phyloP scores from a whole-genome alignment of 2,797 vertebrate species.

The Falco concolor region DNA sequence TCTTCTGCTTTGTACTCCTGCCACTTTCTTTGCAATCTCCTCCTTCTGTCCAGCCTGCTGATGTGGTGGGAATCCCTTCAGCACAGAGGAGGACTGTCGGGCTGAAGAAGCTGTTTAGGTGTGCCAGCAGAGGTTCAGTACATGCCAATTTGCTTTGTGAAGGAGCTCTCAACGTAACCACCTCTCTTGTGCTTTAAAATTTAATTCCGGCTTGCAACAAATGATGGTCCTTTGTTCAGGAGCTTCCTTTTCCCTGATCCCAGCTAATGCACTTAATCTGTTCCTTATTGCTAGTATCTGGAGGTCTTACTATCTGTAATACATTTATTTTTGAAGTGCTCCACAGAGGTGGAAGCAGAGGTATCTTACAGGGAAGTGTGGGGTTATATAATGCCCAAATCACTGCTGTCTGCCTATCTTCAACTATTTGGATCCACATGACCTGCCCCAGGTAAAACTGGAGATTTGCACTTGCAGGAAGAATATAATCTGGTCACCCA shows the following conservation, averaged over 20 bases:
- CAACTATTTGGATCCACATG: neutral
- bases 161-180: neutral
- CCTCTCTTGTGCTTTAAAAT: neutral
- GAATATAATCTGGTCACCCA: neutral
- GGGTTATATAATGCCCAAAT: neutral
- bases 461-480: neutral
- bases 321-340: neutral
- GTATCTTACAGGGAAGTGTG: neutral
- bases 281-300: neutral
- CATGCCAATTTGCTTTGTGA: neutral
- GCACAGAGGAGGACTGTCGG: neutral
- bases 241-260: neutral
- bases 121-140: neutral
- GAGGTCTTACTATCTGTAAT: neutral
- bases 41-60: neutral
- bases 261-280: neutral
- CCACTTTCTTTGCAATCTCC: neutral
- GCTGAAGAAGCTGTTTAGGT: neutral
- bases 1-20: neutral
- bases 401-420: neutral
- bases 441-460: neutral
- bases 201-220: neutral
- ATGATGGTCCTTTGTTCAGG: neutral
- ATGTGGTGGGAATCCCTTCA: neutral
- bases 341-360: neutral